phyloP scores from a whole-genome alignment of 1,140 invertebrate species.

The Brachionus plicatilis region DNA sequence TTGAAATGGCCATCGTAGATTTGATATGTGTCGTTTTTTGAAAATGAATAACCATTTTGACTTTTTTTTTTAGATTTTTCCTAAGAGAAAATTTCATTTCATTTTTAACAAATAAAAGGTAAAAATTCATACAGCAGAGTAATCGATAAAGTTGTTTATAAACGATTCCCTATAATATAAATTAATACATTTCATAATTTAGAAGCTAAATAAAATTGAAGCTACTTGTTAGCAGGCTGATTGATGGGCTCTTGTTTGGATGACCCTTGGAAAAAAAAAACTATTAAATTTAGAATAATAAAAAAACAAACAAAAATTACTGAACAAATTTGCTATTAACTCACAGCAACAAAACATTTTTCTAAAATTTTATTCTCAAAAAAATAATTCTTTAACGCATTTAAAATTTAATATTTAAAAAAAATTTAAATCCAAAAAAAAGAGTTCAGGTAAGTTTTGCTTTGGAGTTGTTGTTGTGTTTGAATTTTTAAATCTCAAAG shows the following conservation, averaged over 20 bases:
- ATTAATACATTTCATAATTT: background rate
- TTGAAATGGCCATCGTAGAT: background rate
- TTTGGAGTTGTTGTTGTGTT: background rate
- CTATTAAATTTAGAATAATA: background rate
- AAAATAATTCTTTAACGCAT: background rate
- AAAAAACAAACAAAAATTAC: background rate
- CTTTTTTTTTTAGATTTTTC: background rate
- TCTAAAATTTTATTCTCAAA: background rate
- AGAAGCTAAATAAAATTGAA: background rate
- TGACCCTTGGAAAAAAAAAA: background rate
- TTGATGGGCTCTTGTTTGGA: background rate
- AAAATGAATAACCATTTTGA: background rate
- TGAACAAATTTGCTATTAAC: background rate
- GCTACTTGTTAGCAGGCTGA: background rate
- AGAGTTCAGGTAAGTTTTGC: background rate
- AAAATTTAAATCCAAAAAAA: background rate
- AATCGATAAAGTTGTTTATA: background rate
- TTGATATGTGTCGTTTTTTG: background rate
- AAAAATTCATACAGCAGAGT: background rate
- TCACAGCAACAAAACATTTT: slow-evolving; percentile 22
- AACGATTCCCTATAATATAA: background rate
- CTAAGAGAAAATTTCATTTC: background rate
- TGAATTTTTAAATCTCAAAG: background rate
- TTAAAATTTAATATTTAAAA: background rate
- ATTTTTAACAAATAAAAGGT: background rate